Conservation (phyloP, 2,888 invertebrate genomes). For the Melolontha melolontha region DNA sequence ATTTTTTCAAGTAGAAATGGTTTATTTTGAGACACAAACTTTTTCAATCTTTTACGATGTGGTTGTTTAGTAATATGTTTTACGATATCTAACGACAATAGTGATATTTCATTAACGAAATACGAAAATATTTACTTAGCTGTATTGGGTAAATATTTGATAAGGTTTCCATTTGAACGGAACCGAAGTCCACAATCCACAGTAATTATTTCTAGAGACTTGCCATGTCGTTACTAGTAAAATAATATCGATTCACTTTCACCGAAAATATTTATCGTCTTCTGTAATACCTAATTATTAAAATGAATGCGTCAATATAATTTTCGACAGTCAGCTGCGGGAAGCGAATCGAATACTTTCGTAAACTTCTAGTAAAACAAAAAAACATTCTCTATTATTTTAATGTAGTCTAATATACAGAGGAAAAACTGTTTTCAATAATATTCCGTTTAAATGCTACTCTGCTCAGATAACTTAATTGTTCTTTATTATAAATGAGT, state of each 20-base stretch:
- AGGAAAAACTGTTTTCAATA: too few relatives aligned
- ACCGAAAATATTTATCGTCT: conserved; percentile 32
- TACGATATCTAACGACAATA: conserved; percentile 6
- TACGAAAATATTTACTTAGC: conserved; percentile 11
- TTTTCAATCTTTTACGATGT: too few relatives aligned
- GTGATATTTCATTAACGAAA: conserved; percentile 3
- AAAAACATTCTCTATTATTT: too few relatives aligned
- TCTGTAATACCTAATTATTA: conserved; percentile 3
- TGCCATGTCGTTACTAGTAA: conserved; percentile 4
- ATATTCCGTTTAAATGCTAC: too few relatives aligned
- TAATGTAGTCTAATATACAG: too few relatives aligned
- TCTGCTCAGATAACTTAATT: too few relatives aligned
- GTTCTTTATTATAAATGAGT: too few relatives aligned
- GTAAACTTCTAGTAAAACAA: too few relatives aligned
- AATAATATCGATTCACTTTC: conserved; percentile 28
- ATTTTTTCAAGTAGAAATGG: too few relatives aligned
- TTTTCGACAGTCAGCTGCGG: conserved; percentile 2
- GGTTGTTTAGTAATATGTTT: too few relatives aligned
- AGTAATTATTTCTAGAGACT: conserved; percentile 6
- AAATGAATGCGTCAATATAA: conserved; percentile 3
- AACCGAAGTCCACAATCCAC: conserved; percentile 27
- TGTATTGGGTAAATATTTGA: conserved; percentile 17
- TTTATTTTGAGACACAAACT: too few relatives aligned
- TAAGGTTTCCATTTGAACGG: conserved; percentile 16
- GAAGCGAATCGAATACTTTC: conserved; percentile 7